Base-by-base conservation (phyloP, 2,888 invertebrate species). In the Brenthis hecate region DNA sequence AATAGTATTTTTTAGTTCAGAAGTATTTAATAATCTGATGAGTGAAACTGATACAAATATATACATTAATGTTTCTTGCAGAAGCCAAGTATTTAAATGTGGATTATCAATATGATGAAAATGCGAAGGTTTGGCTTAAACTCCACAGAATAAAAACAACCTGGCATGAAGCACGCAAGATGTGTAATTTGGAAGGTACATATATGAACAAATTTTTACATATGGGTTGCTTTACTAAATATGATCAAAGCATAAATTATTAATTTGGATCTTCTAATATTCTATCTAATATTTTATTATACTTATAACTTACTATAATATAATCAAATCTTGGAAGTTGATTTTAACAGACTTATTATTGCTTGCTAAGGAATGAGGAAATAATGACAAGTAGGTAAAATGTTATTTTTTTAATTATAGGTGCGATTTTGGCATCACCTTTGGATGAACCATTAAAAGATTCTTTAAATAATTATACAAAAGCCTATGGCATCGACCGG, bases 351-450 rank as follows among this genome's bases (percentile, higher is more conserved):
- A 8, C 36, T 8, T 36, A 36, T 36, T 36, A 36, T 23, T 36
- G 8, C 8, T 36, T 8, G 8, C 11, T 36, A 19, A 19, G 19
- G 19, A 19, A 19, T 19, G 36, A 8, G 36, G 11, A 43, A 28
- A 4, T 28, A 28, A 43, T 8, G 36, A 8, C 32, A n/a, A 14
- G 13, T 8, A 13, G 28, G 5, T 54, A 11, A 19, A 54, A 19
- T 28, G 13, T 32, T 56, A 19, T 53, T 51, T 3, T 1, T 32
- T 13, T 62, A 13, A 28, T 62, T 62, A 6, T 51, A 71, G 71
- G 71, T 28, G 55, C 71, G 53, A 50, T 63, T 3, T 28, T 75
- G 19, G 75, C 74, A 11, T 75, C 75, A 0, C 75, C 76, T 3
- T 32, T 66, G 3, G 56, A 68, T 43, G 8, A 16, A 11, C 8